Evolutionary conservation across 1,140 invertebrate genomes (phyloP).

Genomic region (Cheumatopsyche charites): DNA sequence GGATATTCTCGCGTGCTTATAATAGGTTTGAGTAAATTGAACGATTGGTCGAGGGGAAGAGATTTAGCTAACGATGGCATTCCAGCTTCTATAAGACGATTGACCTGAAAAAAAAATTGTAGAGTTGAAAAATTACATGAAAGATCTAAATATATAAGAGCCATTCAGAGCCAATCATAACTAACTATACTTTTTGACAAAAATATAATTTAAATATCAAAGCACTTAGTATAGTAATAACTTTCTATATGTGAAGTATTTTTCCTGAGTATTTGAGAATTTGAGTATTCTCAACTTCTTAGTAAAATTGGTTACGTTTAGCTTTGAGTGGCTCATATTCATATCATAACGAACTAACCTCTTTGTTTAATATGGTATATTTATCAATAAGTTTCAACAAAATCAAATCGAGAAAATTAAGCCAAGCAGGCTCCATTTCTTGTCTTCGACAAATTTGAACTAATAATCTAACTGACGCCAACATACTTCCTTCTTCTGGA

Average conservation of each 20-base stretch:
- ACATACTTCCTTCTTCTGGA: constrained; percentile 70
- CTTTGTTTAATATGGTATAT: constrained; percentile 77
- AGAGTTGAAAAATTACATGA: neutral
- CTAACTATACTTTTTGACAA: too few species aligned
- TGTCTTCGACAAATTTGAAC: constrained; percentile 80
- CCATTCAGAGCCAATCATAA: too few species aligned
- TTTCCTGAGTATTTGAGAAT: neutral
- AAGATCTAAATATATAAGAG: too few species aligned
- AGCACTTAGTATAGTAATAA: too few species aligned
- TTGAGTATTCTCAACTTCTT: neutral
- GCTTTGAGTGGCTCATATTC: too few species aligned
- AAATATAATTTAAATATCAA: too few species aligned
- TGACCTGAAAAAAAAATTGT: constrained; percentile 43
- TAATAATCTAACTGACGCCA: constrained; percentile 76
- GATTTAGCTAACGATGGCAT: constrained; percentile 74
- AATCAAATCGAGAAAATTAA: constrained; percentile 86
- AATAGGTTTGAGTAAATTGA: constrained; percentile 71
- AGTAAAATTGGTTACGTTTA: too few species aligned
- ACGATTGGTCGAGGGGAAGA: constrained; percentile 68
- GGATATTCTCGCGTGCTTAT: constrained; percentile 86
- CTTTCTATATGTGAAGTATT: too few species aligned
- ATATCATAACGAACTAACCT: constrained; percentile 67
- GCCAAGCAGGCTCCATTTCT: constrained; percentile 77
- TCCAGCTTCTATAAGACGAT: constrained; percentile 62
- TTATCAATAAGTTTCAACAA: constrained; percentile 85